phyloP scores from a whole-genome alignment of 2,888 invertebrate genomes.

The Drosophila hamatofila region DNA sequence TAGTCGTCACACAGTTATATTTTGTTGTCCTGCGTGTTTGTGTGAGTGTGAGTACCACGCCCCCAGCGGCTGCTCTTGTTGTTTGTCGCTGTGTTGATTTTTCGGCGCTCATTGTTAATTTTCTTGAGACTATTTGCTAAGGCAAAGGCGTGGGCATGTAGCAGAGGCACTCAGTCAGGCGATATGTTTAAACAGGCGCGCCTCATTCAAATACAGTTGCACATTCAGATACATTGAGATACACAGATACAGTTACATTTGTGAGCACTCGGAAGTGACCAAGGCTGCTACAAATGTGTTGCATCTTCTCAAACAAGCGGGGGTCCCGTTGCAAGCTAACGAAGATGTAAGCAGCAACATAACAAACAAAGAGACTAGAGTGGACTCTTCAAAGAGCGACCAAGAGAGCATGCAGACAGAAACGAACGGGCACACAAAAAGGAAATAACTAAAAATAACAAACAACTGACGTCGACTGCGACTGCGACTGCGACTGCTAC shows the following conservation, averaged over 20 bases:
- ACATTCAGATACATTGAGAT: slow-evolving; percentile 2
- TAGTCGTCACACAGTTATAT: slow-evolving; percentile 28
- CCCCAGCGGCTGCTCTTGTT: slow-evolving; percentile 9
- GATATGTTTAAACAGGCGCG: neutral
- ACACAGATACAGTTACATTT: slow-evolving; percentile 16
- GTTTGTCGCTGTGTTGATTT: slow-evolving; percentile 34
- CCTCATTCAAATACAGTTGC: slow-evolving; percentile 7
- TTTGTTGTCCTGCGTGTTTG: slow-evolving; percentile 24
- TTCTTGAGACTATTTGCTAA: slow-evolving; percentile 21
- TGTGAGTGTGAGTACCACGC: slow-evolving; percentile 38
- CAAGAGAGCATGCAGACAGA: slow-evolving; percentile 30
- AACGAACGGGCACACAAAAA: slow-evolving; percentile 70
- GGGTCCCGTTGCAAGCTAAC: slow-evolving; percentile 34
- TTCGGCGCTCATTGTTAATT: slow-evolving; percentile 24
- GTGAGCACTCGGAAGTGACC: slow-evolving; percentile 15
- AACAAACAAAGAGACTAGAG: slow-evolving; percentile 35
- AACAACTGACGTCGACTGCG: slow-evolving; percentile 43
- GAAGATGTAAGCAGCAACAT: slow-evolving; percentile 24
- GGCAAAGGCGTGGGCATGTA: slow-evolving; percentile 23
- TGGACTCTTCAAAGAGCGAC: slow-evolving; percentile 19
- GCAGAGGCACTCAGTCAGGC: neutral
- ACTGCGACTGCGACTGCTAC: slow-evolving; percentile 2
- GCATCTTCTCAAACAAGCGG: slow-evolving; percentile 23
- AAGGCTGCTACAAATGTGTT: neutral
- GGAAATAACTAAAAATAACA: slow-evolving; percentile 80